Conservation (phyloP, 2,888 invertebrate species). For the Dascillus cervinus region DNA sequence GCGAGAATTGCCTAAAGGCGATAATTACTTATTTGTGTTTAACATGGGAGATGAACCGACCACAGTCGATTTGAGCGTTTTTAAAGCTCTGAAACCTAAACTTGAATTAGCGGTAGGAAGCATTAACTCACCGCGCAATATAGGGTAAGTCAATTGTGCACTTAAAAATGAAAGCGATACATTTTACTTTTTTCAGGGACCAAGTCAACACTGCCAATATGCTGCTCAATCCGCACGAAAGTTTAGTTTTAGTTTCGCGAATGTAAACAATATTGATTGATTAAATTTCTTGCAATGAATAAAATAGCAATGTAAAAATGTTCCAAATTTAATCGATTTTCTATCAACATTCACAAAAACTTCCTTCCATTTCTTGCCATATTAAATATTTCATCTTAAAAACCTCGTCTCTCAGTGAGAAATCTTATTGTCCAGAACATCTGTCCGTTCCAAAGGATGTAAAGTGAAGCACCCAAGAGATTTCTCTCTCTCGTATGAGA, state of each 20-base stretch:
- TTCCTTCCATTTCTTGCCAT: no score
- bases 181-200: constrained; percentile 38
- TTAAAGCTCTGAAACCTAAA: background rate
- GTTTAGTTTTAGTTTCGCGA: constrained; percentile 10
- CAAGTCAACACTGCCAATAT: constrained; percentile 34
- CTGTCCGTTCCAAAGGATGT: constrained; percentile 26
- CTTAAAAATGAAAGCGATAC: constrained; percentile 1
- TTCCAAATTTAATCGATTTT: no score
- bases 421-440: constrained; percentile 35
- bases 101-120: constrained; percentile 10
- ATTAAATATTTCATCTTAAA: no score
- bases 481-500: no score
- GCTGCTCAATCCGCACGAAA: constrained; percentile 39
- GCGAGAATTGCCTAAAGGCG: constrained; percentile 18
- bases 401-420: no score
- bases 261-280: no score
- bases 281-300: no score
- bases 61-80: constrained; percentile 47
- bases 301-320: no score
- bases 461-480: no score
- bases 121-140: constrained; percentile 10
- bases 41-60: constrained; percentile 45
- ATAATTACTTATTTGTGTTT: constrained; percentile 20
- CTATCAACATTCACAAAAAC: no score
- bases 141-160: constrained; percentile 14